phyloP scores from a whole-genome alignment of 1,140 invertebrate genomes.

The Calycopis cecrops region DNA sequence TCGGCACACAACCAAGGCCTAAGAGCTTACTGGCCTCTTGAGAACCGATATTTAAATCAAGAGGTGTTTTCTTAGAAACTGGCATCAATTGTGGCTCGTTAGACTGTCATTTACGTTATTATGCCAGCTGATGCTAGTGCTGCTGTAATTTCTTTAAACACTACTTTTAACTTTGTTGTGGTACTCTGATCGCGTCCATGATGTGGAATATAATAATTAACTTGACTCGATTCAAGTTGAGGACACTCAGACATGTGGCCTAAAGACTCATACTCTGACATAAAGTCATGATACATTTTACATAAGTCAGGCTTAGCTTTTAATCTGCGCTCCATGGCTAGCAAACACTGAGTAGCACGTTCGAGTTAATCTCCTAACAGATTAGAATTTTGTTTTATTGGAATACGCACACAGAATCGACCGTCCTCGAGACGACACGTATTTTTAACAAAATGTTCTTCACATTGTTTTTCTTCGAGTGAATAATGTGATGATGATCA shows the following conservation, averaged over 20 bases:
- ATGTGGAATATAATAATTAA: constrained; percentile 22
- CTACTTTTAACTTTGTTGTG: constrained; percentile 24
- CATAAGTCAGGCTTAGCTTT: constrained; percentile 17
- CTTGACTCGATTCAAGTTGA: neutral
- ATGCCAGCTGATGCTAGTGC: no score
- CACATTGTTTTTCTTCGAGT: constrained; percentile 26
- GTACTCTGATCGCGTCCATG: constrained; percentile 23
- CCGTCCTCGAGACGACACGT: constrained; percentile 24
- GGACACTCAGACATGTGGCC: constrained; percentile 29
- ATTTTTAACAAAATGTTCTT: constrained; percentile 29
- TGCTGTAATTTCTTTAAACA: constrained; percentile 8
- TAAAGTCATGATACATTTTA: constrained; percentile 28
- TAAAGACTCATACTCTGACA: constrained; percentile 28
- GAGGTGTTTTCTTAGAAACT: no score
- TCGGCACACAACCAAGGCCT: no score
- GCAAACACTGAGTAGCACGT: constrained; percentile 22
- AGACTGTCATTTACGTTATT: no score
- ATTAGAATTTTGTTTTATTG: constrained; percentile 18
- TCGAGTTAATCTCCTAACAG: constrained; percentile 21
- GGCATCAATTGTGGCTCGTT: no score
- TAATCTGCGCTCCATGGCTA: constrained; percentile 25
- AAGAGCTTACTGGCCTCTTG: no score
- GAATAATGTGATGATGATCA: constrained; percentile 18
- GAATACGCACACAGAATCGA: constrained; percentile 27
- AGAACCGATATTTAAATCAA: no score